Evolutionary conservation across 2,888 invertebrate species (phyloP), one percentile per base, ranked within the genome.

Genomic region (Pemphredon lugubris): DNA sequence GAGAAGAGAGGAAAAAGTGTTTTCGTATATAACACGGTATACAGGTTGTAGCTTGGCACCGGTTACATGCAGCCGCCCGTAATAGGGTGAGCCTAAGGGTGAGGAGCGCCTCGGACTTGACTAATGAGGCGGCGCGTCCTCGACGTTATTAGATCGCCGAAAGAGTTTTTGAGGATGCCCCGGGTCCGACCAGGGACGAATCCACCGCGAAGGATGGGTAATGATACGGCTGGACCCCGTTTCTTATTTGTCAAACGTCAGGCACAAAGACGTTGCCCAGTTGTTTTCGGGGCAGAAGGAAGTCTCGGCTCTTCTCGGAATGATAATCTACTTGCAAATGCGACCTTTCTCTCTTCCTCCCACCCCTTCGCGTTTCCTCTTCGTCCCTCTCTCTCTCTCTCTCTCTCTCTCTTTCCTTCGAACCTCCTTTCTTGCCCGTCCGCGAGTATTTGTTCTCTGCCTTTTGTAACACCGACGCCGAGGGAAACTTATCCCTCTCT

Each of bases 191-290:
- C 75, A 73, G 72, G 77, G 80, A 77, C 81, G 81, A 83, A 83
- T 84, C 81, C 77, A 84, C 85, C 84, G 84, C 87, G 86, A 86
- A 86, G 88, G 87, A 87, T 88, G 86, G 87, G 87, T 89, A 89
- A 89, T 89, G 88, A 89, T 88, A 89, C 87, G 87, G 84, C 87
- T 87, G 87, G 87, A 86, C 86, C 87, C 86, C 85, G 86, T 87
- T 89, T 88, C 89, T 88, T 89, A 89, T 89, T 89, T 89, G 89
- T 89, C 89, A 89, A 89, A 89, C 89, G 89, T 89, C 89, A 89
- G 83, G 83, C 81, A 82, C 83, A 85, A 85, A 87, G 84, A 81
- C 82, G 81, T 76, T 81, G 83, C 82, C 85, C 82, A 77, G 81
- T 83, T 82, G 83, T 85, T 83, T 83, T 82, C 75, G 76, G 80